Evolutionary conservation across 2,113 vertebrate species (phyloP), one percentile per base, ranked within the genome.

Genomic region (Aplodontia rufa): DNA sequence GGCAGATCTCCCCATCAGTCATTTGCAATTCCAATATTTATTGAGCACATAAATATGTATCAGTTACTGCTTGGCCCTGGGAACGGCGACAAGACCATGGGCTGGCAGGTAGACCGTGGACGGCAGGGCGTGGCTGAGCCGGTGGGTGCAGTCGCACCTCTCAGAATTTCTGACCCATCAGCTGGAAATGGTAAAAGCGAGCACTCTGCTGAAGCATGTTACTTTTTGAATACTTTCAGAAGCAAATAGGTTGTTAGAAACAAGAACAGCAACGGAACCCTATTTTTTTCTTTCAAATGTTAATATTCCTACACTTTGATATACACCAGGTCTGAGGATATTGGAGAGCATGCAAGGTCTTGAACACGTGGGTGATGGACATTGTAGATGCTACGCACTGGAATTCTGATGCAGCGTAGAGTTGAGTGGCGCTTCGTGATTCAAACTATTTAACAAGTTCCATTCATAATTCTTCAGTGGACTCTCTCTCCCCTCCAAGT

Each of bases 11-110:
- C 66, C 71, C 74, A 47, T 49, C 79, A 58, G 76, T 75, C 30
- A 83, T 51, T n/a, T 60, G 87, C 69, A n/a, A 60, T 49, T 74
- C 93, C 45, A 66, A 28, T 69, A 71, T 78, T 81, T 82, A 64
- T 16, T 40, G 19, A 75, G 89, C 69, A n/a, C 26, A 75, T 93
- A 91, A 84, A 89, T 82, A 78, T 94, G 86, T 72, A 88, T 81
- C 20, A 55, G 89, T 68, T 16, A 60, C 51, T 11, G 5, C 17
- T 55, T 35, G 32, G 81, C 28, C 75, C 76, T 78, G 85, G 83
- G 85, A 84, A 80, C 82, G 32, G 62, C 86, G 30, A 40, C n/a
- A 30, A 11, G 2, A 35, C 6, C 24, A 5, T 4, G 51, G 37
- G 40, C 53, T 64, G 90, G 24, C 3, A 55, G 32, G 42, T 8